A percentile compares a stretch with the other conserved stretches of the same genome.
phyloP scores from a whole-genome alignment of 2,797 vertebrate species.

The Phataginus tetradactyla region DNA sequence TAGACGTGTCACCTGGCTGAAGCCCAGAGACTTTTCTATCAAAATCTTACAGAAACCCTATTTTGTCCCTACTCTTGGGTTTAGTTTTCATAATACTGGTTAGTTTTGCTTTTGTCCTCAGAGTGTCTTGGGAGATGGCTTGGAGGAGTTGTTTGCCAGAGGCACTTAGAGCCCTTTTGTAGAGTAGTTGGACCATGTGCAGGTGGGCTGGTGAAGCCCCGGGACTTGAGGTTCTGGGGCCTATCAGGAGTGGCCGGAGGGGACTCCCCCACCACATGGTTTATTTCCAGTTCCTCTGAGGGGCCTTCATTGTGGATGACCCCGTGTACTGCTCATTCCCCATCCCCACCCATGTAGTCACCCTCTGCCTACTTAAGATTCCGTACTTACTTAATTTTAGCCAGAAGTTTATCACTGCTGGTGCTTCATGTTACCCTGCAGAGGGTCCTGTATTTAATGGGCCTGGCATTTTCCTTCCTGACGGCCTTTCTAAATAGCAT shows the following conservation, averaged over 20 bases:
- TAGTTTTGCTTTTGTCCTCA: not conserved
- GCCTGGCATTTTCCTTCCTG: constrained; percentile 36
- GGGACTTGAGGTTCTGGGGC: not conserved
- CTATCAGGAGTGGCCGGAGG: not conserved
- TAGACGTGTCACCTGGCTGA: not conserved
- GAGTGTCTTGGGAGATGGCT: not conserved
- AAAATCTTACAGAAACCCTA: not conserved
- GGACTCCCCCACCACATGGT: not conserved
- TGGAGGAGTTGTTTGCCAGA: constrained; percentile 12
- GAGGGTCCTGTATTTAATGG: constrained; percentile 57
- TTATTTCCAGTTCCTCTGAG: not conserved
- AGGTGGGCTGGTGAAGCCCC: not conserved
- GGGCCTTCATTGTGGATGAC: not conserved
- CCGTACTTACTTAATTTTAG: constrained; percentile 18
- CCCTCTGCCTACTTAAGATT: not conserved
- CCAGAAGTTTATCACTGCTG: constrained; percentile 30
- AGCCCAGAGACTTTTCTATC: not conserved
- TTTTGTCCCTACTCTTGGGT: not conserved
- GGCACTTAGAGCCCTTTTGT: not conserved
- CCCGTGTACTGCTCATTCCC: not conserved
- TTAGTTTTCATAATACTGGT: not conserved
- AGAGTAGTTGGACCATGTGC: not conserved
- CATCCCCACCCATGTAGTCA: not conserved
- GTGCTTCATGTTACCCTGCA: constrained; percentile 62
- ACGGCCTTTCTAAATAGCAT: not conserved